These are phyloP conservation scores for Dendrolimus pini DNA, from an alignment of 2,888 invertebrate genomes.

Conservation along the genomic window DNA sequence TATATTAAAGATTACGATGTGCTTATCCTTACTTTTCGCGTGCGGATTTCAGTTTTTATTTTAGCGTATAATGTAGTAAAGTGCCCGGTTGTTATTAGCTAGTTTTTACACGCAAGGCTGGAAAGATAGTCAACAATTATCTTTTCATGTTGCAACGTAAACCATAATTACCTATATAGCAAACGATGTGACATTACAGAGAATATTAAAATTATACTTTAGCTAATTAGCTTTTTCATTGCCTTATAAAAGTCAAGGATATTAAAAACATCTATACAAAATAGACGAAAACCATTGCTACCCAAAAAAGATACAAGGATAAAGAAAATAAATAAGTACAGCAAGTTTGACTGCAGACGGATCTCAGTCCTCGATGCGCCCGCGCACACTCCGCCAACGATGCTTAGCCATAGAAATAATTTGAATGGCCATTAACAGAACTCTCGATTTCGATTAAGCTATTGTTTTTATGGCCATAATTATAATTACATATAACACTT, in stretches of 20 bases:
- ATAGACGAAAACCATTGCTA: constrained; percentile 63
- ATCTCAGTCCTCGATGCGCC: constrained; percentile 20
- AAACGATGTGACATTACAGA: too few relatives aligned
- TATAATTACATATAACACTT: neutral
- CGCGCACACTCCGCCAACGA: constrained; percentile 6
- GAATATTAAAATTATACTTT: too few relatives aligned
- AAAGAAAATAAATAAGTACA: constrained; percentile 49
- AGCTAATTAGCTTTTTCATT: too few relatives aligned
- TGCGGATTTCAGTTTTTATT: neutral
- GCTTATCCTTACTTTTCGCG: neutral
- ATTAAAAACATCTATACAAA: constrained; percentile 60
- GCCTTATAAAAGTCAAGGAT: neutral
- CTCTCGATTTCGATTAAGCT: neutral
- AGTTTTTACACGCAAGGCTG: neutral
- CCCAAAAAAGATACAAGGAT: constrained; percentile 49
- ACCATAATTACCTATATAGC: too few relatives aligned
- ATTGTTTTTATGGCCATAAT: neutral
- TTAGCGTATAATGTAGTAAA: neutral
- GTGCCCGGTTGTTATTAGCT: neutral
- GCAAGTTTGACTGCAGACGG: constrained; percentile 36
- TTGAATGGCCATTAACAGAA: neutral
- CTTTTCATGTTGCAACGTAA: neutral
- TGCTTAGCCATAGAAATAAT: neutral
- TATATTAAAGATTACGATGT: too few relatives aligned
- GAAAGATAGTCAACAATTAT: neutral